Conservation (phyloP, 2,888 invertebrate genomes). For the Spisula solida region DNA sequence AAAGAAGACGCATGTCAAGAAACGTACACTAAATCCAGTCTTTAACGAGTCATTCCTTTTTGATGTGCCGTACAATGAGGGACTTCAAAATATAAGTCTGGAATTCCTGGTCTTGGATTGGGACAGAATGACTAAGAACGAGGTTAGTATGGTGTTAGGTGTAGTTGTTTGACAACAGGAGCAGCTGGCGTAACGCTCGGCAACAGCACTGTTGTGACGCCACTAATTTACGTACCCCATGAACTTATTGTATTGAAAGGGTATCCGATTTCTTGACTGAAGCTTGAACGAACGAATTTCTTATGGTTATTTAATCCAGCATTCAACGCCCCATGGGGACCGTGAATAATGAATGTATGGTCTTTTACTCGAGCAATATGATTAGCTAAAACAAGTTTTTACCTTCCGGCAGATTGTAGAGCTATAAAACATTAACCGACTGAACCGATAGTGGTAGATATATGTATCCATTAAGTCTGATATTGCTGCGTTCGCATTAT, state of each 20-base stretch:
- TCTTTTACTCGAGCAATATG: no score
- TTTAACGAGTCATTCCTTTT: conserved; percentile 99
- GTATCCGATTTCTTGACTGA: no score
- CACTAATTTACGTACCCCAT: neutral
- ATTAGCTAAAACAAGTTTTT: no score
- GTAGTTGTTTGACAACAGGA: no score
- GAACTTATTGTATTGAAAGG: no score
- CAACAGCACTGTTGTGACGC: neutral
- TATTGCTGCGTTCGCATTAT: neutral
- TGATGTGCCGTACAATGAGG: conserved; percentile 95
- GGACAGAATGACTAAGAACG: conserved; percentile 99
- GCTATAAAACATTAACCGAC: neutral
- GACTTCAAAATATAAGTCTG: conserved; percentile 93
- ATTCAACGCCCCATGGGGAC: no score
- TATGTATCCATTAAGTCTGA: neutral
- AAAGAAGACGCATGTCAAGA: conserved; percentile 99
- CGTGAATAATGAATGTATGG: no score
- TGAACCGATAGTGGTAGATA: neutral
- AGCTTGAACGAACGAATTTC: no score
- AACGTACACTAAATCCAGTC: conserved; percentile 98
- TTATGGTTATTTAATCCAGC: no score
- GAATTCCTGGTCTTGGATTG: conserved; percentile 97
- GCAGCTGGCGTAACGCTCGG: no score
- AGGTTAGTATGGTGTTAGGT: conserved; percentile 89
- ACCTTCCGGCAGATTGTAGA: neutral